These are phyloP conservation scores for Empidonax traillii DNA, from an alignment of 2,113 vertebrate genomes.

Conservation along the genomic window DNA sequence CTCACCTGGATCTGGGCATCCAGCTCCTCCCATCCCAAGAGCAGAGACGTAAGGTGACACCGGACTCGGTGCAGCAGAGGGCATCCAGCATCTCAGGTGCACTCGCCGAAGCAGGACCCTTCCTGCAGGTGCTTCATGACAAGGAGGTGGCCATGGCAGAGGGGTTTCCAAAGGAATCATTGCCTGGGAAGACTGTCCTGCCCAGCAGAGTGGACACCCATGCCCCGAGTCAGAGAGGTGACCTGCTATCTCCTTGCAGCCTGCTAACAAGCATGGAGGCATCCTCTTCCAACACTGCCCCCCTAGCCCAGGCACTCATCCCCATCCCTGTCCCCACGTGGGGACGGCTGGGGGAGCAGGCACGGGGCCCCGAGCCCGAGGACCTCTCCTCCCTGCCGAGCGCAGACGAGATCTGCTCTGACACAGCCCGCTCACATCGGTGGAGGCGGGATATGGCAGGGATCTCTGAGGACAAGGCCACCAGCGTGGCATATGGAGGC, in stretches of 20 bases:
- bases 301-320: accelerated
- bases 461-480: slow-evolving; percentile 50
- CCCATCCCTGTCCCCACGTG: neutral
- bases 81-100: neutral
- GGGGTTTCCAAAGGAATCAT: neutral
- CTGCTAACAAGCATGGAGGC: neutral
- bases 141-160: accelerated
- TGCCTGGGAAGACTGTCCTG: neutral
- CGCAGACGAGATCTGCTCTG: neutral
- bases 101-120: accelerated
- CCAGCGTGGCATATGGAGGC: slow-evolving; percentile 16
- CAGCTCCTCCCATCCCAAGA: accelerated
- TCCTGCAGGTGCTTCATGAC: neutral
- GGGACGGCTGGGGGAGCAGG: neutral
- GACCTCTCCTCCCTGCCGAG: neutral
- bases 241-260: neutral
- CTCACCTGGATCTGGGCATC: neutral
- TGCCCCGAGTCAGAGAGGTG: neutral
- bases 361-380: accelerated
- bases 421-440: neutral
- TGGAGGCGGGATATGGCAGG: neutral
- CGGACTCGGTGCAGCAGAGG: accelerated
- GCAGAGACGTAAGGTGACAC: accelerated
- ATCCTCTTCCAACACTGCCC: neutral
- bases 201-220: accelerated